phyloP scores from a whole-genome alignment of 92 coral and sea anemone genomes.

The Meandrina meandrites region DNA sequence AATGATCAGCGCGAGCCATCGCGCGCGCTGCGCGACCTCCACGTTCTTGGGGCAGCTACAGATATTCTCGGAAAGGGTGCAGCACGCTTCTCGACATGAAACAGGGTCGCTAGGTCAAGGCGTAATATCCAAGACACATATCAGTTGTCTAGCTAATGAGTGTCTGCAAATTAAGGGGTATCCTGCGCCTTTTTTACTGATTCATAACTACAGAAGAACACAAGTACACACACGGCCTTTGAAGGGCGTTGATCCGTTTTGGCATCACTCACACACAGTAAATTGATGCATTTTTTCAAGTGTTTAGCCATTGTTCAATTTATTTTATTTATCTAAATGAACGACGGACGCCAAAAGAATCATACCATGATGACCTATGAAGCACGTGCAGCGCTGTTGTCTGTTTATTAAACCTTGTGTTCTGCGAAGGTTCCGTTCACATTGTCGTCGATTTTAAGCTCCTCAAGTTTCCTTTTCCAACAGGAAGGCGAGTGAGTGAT shows the following conservation, averaged over 20 bases:
- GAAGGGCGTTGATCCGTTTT: background rate
- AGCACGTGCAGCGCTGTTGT: background rate
- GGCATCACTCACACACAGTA: background rate
- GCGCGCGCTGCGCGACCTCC: constrained; percentile 1
- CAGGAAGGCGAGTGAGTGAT: background rate
- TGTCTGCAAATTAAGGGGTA: background rate
- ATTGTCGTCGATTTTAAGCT: background rate
- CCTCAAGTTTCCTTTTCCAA: background rate
- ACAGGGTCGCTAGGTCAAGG: background rate
- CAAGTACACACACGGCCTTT: background rate
- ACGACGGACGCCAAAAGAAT: background rate
- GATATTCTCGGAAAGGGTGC: background rate
- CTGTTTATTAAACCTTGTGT: background rate
- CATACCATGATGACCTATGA: background rate
- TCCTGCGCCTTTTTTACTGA: background rate
- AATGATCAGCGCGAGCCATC: background rate
- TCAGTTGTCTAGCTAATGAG: background rate
- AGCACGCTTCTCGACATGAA: background rate
- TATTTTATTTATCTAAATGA: background rate
- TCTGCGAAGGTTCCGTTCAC: background rate
- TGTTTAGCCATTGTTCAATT: background rate
- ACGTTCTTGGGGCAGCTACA: background rate
- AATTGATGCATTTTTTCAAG: background rate
- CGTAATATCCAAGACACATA: background rate
- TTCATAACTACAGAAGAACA: background rate